Evolutionary conservation across 1,140 invertebrate species (phyloP), one percentile per base, ranked within the genome.

Genomic region (Anastrepha obliqua): DNA sequence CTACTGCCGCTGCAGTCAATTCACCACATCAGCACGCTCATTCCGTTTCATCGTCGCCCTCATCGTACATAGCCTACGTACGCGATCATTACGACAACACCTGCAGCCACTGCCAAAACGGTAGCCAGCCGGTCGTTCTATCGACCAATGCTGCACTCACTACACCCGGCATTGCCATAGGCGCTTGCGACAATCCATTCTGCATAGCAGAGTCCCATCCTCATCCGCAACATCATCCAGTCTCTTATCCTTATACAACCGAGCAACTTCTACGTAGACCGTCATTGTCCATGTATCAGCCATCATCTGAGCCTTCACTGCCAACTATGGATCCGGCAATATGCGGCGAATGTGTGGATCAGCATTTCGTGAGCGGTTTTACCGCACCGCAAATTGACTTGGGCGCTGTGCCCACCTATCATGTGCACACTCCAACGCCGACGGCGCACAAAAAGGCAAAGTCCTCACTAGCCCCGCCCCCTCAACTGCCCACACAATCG

Each of bases 321-420:
- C 91, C 91, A 89, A 89, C 92, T 74, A 89, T 91, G 88, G 92
- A 92, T 87, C 90, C 92, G 15, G 88, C 90, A 51, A 93, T 93
- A 91, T 93, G 92, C 67, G 92, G 91, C 59, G 91, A 93, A 87
- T 93, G 92, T 81, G 92, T 92, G 58, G 92, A 93, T 90, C 92
- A 93, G 87, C 92, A 92, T 85, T 93, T 92, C 29, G 87, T 92
- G 65, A 91, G 90, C 59, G 92, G 89, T 5, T 85, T 91, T 3
- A 93, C 90, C 11, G 92, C 89, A 9, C 91, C 92, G 11, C 92
- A 92, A 60, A 44, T 92, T 7, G 91, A 92, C 88, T 85, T 92
- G 86, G 92, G 91, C 39, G 89, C 89, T 13, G 91, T 92, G 87
- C 91, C 91, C 74, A 92, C 91, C 20, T 92, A 92, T 67, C 92